Base-by-base conservation (phyloP, 2,888 invertebrate species). In the Lasiommata megera region DNA sequence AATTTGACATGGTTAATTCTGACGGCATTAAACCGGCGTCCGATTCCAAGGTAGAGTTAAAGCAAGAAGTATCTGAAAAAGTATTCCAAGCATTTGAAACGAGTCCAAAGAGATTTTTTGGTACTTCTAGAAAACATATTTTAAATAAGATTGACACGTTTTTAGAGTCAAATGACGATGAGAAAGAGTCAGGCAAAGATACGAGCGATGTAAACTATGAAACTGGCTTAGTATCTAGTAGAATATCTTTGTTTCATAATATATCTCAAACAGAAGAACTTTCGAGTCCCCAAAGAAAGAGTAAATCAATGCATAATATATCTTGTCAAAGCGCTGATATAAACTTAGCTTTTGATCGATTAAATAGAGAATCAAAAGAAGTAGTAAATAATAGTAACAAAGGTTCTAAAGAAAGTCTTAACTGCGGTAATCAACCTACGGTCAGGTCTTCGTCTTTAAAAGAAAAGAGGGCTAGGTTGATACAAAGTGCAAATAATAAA, bases 31-130 rank as follows among this genome's bases (percentile, higher is more conserved):
- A 63, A 50, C 48, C 47, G 18, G 63, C 57, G 31, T 37, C 57
- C 17, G 34, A 58, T 31, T 46, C 64, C 56, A 53, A 66, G 18
- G 54, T 61, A 14, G 50, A 61, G 36, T 51, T 57, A 7, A 89
- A 83, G 71, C 87, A 83, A 67, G 89, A 90, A 72, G 62, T 89
- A 44, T 82, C 89, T 2, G 89, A 89, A 74, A 89, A 89, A 75
- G 80, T 90, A 7, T 89, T 85, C 51, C 88, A 84, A 74, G 90
- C 89, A 12, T 90, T 90, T 67, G 90, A 90, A 78, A 90, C 88
- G 12, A 90, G 89, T 64, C 90, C 90, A 7, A 91, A 88, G 64
- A 74, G 89, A 69, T 90, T 90, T 68, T 90, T 91, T 56, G 90
- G 89, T 1, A 89, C 89, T 29, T 90, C 89, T 44, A 77, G 89